Base-by-base conservation (phyloP, 1,140 invertebrate species). In the Wiebesia pumilae region DNA sequence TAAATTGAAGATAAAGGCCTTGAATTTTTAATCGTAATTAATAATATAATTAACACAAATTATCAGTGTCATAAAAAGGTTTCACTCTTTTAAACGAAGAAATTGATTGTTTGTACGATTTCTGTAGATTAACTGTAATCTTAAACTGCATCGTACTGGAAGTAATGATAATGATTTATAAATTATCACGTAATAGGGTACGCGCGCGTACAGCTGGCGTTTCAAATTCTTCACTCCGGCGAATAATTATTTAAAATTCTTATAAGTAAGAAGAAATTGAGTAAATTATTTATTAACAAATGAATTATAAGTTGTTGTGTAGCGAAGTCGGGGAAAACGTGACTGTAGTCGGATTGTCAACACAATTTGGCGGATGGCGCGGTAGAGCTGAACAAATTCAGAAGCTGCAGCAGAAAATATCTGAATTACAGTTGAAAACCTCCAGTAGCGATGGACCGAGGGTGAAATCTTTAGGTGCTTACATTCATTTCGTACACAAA, bases 361-460 rank as follows among this genome's bases (percentile, higher is more conserved):
- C 91, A 35, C 94, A 94, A 91, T 87, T 93, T 27, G 93, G 92
- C 58, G 94, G 94, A 54, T 97, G 96, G 96, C 95, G 96, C 87
- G 96, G 96, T 16, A 94, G 96, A 88, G 96, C 96, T 2, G 95
- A 97, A 88, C 96, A 96, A 90, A 96, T 97, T 84, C 90, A 95
- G 27, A 92, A 95, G 47, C 90, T 97, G 40, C 95, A 96, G 89
- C 94, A 95, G 85, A 96, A 95, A 93, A 92, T 96, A 69, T 90
- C 90, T 27, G 96, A 97, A 86, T 88, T 96, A 0, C 95, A 95
- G 88, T 94, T 94, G 38, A 96, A 95, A 89, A 88, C 96, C 27
- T 93, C 91, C 71, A 90, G 89, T 6, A 84, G 87, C 10, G 88
- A 90, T 30, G 87, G 75, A 67, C 30, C 81, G 2, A 84, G 81